phyloP scores from a whole-genome alignment of 2,797 vertebrate genomes.

The Myiothlypis chrysogaster region DNA sequence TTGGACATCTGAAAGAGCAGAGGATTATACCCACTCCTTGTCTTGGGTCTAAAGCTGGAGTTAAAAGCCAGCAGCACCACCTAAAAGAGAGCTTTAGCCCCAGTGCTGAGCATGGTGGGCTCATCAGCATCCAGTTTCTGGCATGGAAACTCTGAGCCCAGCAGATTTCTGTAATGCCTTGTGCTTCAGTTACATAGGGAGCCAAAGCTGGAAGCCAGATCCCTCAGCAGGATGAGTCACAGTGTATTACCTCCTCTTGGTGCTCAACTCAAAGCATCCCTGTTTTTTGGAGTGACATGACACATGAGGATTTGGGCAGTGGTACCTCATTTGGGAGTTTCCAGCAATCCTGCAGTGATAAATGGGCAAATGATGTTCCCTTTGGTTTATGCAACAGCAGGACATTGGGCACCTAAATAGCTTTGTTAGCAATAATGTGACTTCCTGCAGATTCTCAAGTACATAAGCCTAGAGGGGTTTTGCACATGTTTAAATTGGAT shows the following conservation, averaged over 20 bases:
- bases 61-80: background rate
- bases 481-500: background rate
- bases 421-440: background rate
- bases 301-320: background rate
- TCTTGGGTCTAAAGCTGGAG: background rate
- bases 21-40: background rate
- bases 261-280: background rate
- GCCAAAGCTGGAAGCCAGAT: background rate
- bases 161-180: background rate
- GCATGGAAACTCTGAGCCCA: background rate
- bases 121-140: background rate
- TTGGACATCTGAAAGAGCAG: background rate
- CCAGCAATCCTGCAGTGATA: background rate
- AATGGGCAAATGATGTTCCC: background rate
- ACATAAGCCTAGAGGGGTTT: background rate
- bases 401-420: background rate
- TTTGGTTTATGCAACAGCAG: background rate
- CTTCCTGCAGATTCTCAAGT: background rate
- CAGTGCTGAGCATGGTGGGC: fast-evolving
- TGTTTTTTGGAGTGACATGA: background rate
- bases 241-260: background rate
- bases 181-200: background rate
- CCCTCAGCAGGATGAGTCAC: background rate
- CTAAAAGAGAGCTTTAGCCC: background rate
- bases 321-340: background rate